A percentile compares a stretch with the other conserved stretches of the same genome.
Evolutionary conservation across 37 sponge, comb jelly and placozoan species (phyloP).

Genomic region (Beroe forskalii): DNA sequence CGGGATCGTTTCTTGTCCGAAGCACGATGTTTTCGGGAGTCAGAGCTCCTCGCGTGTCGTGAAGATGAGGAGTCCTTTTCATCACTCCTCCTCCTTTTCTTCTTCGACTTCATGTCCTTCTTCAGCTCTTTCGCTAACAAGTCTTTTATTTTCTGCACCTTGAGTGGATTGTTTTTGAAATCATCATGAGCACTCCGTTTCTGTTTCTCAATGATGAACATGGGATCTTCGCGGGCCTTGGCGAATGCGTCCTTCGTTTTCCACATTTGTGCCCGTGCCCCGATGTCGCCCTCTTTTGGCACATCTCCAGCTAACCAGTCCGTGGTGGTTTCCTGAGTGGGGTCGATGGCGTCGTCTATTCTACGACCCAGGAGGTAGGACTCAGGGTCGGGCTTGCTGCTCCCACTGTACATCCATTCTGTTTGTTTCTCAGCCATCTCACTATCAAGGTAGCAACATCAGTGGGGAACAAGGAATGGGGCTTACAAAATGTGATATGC

Average conservation of each 20-base stretch:
- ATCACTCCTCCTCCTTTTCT: neutral
- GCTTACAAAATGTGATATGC: too few species aligned
- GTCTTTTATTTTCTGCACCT: slow-evolving; percentile 52
- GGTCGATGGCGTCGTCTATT: slow-evolving; percentile 53
- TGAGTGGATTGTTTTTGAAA: slow-evolving; percentile 38
- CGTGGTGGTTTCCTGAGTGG: neutral
- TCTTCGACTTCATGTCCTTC: slow-evolving; percentile 58
- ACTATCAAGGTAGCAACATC: too few species aligned
- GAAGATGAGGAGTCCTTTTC: slow-evolving; percentile 13
- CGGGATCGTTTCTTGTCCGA: neutral
- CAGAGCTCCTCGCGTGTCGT: neutral
- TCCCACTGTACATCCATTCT: slow-evolving; percentile 53
- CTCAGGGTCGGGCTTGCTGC: slow-evolving; percentile 49
- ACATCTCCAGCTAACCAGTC: slow-evolving; percentile 5
- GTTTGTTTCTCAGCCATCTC: slow-evolving; percentile 44
- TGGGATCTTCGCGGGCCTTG: slow-evolving; percentile 60
- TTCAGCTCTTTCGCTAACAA: slow-evolving; percentile 29
- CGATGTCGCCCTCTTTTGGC: neutral
- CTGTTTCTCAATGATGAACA: slow-evolving; percentile 59
- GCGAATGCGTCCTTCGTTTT: slow-evolving; percentile 61
- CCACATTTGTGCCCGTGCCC: slow-evolving; percentile 16
- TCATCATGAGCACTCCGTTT: slow-evolving; percentile 43
- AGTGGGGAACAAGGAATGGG: too few species aligned
- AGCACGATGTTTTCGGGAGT: neutral
- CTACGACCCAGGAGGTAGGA: slow-evolving; percentile 25